Conservation (phyloP, 2,113 vertebrate species). For the Lota lota region DNA sequence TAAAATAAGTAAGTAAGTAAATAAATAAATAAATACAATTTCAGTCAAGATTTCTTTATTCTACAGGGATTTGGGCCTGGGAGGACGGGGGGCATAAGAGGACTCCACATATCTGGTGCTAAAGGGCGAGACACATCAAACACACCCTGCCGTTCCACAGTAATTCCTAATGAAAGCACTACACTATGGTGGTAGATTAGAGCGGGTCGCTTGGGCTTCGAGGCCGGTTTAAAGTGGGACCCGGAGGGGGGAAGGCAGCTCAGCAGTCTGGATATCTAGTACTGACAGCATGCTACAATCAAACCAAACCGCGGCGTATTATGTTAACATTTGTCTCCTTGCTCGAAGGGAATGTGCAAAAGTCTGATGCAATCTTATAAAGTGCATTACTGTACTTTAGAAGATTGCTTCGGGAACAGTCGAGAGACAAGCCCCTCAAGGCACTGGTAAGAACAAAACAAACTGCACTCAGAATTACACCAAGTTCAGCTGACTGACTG, state of each 20-base stretch:
- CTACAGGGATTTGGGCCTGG: slow-evolving; percentile 7
- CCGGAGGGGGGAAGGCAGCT: neutral
- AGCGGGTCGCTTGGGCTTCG: neutral
- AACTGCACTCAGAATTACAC: neutral
- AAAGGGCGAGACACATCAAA: slow-evolving; percentile 23
- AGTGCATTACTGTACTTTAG: neutral
- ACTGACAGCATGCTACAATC: neutral
- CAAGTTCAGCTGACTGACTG: neutral
- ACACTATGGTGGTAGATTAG: slow-evolving; percentile 3
- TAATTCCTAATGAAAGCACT: neutral
- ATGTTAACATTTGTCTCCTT: slow-evolving; percentile 6
- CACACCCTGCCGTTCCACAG: slow-evolving; percentile 3
- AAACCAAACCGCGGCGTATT: neutral
- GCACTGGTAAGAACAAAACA: slow-evolving; percentile 1
- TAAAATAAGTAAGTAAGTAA: slow-evolving; percentile 23
- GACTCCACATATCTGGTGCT: slow-evolving; percentile 11
- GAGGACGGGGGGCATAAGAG: neutral
- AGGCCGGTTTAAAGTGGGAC: neutral
- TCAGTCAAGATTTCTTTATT: neutral
- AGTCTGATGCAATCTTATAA: neutral
- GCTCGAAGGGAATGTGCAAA: slow-evolving; percentile 1
- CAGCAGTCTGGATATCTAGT: neutral
- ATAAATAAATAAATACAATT: slow-evolving; percentile 3
- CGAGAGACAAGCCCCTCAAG: neutral
- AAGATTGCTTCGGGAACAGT: neutral